Conservation (phyloP, 2,113 vertebrate genomes). For the Platichthys flesus region DNA sequence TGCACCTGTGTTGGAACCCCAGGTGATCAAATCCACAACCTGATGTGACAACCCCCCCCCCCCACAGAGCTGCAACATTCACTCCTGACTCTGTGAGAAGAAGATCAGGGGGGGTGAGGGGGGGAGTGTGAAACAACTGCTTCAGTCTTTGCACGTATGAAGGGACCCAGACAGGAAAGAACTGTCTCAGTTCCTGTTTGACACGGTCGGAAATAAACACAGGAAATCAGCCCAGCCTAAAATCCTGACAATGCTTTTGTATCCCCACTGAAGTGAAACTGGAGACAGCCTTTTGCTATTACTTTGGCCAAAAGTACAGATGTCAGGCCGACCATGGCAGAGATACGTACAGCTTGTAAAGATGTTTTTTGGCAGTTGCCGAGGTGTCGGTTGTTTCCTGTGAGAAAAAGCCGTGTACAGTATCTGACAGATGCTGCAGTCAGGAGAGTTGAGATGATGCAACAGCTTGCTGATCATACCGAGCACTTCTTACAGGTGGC, state of each 20-base stretch:
- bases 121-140: background rate
- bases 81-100: no score
- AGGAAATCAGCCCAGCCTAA: constrained; percentile 4
- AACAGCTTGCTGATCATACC: constrained; percentile 5
- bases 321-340: background rate
- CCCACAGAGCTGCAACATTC: no score
- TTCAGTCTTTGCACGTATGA: background rate
- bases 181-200: constrained; percentile 8
- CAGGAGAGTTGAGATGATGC: constrained; percentile 7
- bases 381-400: background rate
- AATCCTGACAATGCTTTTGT: background rate
- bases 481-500: background rate
- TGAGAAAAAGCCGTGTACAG: background rate
- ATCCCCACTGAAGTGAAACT: background rate
- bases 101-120: no score
- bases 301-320: constrained; percentile 1
- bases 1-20: no score
- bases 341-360: constrained; percentile 2
- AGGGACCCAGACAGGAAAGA: background rate
- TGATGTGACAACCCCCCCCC: no score
- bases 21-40: no score
- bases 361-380: constrained; percentile 16
- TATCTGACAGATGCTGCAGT: constrained; percentile 1
- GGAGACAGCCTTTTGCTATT: background rate
- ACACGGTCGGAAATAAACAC: constrained; percentile 11